phyloP scores from a whole-genome alignment of 2,888 invertebrate species.

The Metellina segmentata region DNA sequence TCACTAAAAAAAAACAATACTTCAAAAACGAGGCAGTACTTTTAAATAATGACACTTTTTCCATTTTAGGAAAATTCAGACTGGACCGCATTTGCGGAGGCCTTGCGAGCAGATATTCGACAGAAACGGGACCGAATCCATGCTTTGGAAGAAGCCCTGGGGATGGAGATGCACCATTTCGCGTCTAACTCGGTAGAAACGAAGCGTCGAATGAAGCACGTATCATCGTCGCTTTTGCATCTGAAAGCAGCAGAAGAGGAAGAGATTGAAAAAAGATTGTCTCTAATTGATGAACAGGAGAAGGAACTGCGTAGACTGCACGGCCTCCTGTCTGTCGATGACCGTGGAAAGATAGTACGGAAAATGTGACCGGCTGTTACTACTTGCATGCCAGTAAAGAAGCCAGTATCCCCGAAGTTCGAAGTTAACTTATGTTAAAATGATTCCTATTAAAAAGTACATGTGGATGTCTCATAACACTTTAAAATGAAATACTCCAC shows the following conservation, averaged over 20 bases:
- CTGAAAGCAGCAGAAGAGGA: constrained; percentile 1
- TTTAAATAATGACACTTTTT: neutral
- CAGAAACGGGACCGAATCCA: constrained; percentile 3
- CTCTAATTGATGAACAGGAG: constrained; percentile 3
- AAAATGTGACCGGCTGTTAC: neutral
- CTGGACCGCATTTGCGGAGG: constrained; percentile 48
- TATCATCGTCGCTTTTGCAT: neutral
- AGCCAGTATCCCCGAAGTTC: neutral
- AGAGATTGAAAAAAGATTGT: constrained; percentile 17
- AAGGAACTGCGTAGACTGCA: constrained; percentile 48
- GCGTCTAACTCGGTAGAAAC: neutral
- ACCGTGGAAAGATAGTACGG: constrained; percentile 28
- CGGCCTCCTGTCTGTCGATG: constrained; percentile 42
- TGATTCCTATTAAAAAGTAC: too few relatives aligned
- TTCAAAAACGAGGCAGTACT: neutral
- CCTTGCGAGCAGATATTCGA: constrained; percentile 17
- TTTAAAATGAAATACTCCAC: too few relatives aligned
- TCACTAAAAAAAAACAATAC: neutral
- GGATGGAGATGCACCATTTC: constrained; percentile 20
- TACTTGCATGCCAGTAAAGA: neutral
- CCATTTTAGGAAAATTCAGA: constrained; percentile 55
- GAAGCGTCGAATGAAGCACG: constrained; percentile 6
- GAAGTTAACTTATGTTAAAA: neutral
- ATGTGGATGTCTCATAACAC: too few relatives aligned
- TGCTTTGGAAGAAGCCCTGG: constrained; percentile 21